Evolutionary conservation across 2,888 invertebrate species (phyloP).

Genomic region (Lordiphosa andalusiaca): DNA sequence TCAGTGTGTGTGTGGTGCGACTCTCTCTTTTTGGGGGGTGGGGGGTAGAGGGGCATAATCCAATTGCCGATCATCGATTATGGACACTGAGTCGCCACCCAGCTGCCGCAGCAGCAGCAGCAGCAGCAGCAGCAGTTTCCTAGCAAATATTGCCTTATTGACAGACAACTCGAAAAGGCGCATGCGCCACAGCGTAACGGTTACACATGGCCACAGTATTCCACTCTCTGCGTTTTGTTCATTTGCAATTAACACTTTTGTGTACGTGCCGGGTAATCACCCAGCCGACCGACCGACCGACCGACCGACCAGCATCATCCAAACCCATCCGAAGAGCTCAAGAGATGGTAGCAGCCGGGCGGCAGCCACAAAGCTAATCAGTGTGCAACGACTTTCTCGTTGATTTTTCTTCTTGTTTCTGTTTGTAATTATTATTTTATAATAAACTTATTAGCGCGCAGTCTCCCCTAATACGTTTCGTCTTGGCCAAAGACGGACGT

Average conservation of each 20-base stretch:
- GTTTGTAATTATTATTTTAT: slow-evolving; percentile 69
- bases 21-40: slow-evolving; percentile 53
- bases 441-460: slow-evolving; percentile 68
- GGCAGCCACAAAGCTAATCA: slow-evolving; percentile 68
- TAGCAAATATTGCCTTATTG: slow-evolving; percentile 5
- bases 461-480: slow-evolving; percentile 40
- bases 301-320: slow-evolving; percentile 7
- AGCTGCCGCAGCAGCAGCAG: slow-evolving; percentile 2
- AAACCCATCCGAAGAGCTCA: slow-evolving; percentile 8
- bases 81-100: slow-evolving; percentile 1
- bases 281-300: no score
- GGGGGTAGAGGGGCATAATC: slow-evolving; percentile 42
- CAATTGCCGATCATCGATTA: slow-evolving; percentile 47
- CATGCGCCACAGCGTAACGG: slow-evolving; percentile 39
- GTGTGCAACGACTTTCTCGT: slow-evolving; percentile 73
- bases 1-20: slow-evolving; percentile 37
- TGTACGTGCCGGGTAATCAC: slow-evolving; percentile 70
- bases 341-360: slow-evolving; percentile 3
- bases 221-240: slow-evolving; percentile 40
- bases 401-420: slow-evolving; percentile 31
- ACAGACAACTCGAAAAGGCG: slow-evolving; percentile 5
- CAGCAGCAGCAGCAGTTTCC: slow-evolving; percentile 1
- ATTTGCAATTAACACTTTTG: slow-evolving; percentile 75
- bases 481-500: neutral
- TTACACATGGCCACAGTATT: slow-evolving; percentile 39